phyloP scores from a whole-genome alignment of 2,797 vertebrate genomes.

The Lepilemur ruficaudatus region DNA sequence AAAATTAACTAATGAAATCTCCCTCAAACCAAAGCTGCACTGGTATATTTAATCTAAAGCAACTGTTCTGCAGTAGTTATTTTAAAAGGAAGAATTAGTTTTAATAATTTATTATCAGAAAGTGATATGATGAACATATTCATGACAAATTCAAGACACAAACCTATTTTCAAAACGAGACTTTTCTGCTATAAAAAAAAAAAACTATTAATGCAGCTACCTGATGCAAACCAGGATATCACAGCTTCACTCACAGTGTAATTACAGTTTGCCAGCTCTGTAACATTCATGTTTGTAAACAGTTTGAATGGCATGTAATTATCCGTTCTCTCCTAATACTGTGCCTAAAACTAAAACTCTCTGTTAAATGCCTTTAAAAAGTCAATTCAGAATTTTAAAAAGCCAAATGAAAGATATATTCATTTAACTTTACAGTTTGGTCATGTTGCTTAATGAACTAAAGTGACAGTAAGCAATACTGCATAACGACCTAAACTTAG shows the following conservation, averaged over 20 bases:
- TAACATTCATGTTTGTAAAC: slow-evolving; percentile 71
- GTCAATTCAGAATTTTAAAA: slow-evolving; percentile 21
- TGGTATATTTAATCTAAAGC: slow-evolving; percentile 64
- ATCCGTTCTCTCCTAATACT: slow-evolving; percentile 58
- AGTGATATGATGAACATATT: slow-evolving; percentile 58
- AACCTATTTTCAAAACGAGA: slow-evolving; percentile 69
- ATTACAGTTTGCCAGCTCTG: slow-evolving; percentile 64
- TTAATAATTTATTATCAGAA: slow-evolving; percentile 70
- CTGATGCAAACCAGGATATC: slow-evolving; percentile 66
- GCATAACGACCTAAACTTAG: background rate
- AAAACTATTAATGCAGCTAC: slow-evolving; percentile 55
- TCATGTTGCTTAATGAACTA: background rate
- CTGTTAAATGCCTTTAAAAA: slow-evolving; percentile 62
- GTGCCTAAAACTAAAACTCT: slow-evolving; percentile 18
- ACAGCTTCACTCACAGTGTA: slow-evolving; percentile 61
- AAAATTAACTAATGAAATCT: slow-evolving; percentile 56
- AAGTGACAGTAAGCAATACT: background rate
- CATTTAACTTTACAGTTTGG: background rate
- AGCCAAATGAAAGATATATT: slow-evolving; percentile 16
- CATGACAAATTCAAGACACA: slow-evolving; percentile 62
- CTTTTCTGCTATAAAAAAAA: slow-evolving; percentile 58
- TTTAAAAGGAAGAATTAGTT: slow-evolving; percentile 60
- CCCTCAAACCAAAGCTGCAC: background rate
- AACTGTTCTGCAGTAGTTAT: slow-evolving; percentile 28
- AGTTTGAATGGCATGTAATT: slow-evolving; percentile 68